Conservation (phyloP, 1,140 invertebrate genomes). For the Venturia canescens region DNA sequence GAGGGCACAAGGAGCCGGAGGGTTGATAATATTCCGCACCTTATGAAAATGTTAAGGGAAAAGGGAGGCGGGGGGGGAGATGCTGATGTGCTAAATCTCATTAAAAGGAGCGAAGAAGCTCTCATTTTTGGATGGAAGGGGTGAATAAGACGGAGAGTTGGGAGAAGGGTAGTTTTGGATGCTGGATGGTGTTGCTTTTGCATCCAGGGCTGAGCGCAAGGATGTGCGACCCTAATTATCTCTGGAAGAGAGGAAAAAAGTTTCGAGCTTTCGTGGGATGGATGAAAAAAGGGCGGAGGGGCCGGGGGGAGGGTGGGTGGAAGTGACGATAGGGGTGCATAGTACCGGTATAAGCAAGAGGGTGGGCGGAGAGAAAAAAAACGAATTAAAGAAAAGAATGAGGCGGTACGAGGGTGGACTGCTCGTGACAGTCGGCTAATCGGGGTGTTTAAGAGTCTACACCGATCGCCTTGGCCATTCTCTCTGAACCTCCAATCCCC, state of each 20-base stretch:
- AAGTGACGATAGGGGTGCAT: conserved; percentile 22
- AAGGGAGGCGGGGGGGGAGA: conserved; percentile 42
- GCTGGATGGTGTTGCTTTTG: conserved; percentile 37
- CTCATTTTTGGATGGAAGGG: neutral
- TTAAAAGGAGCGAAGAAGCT: conserved; percentile 64
- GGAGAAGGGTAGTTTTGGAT: conserved; percentile 31
- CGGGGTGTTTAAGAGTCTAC: conserved; percentile 78
- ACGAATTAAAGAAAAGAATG: conserved; percentile 76
- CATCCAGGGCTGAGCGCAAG: conserved; percentile 66
- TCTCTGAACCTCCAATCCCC: neutral
- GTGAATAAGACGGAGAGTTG: conserved; percentile 39
- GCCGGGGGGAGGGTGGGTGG: neutral
- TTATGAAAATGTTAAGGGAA: conserved; percentile 74
- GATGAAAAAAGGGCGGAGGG: neutral
- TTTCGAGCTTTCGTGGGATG: neutral
- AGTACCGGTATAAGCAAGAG: neutral
- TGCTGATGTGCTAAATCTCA: conserved; percentile 70
- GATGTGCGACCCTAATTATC: conserved; percentile 76
- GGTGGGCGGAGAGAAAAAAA: conserved; percentile 38
- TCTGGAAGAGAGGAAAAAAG: conserved; percentile 66
- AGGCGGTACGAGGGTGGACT: conserved; percentile 74
- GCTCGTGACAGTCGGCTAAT: conserved; percentile 77
- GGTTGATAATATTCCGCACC: conserved; percentile 57
- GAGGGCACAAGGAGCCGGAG: neutral
- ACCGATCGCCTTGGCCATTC: conserved; percentile 71